A percentile compares a stretch with the other conserved stretches of the same genome.
These are phyloP conservation scores for Cuculus canorus DNA, from an alignment of 2,797 vertebrate species.

Conservation along the genomic window DNA sequence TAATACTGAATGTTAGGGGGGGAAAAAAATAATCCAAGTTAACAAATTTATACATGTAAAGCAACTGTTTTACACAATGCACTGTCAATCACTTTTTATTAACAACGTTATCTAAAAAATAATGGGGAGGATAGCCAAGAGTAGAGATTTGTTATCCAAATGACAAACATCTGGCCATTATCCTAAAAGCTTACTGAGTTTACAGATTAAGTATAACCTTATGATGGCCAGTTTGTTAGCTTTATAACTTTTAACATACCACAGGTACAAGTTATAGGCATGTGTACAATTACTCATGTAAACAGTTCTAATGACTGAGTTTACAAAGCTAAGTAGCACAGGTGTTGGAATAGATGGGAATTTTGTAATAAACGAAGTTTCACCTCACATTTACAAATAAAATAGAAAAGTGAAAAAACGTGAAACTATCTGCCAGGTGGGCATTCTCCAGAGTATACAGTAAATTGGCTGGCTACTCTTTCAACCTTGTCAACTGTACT, in stretches of 20 bases:
- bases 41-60: neutral
- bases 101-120: conserved; percentile 14
- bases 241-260: neutral
- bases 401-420: neutral
- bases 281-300: neutral
- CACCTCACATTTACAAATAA: neutral
- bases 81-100: neutral
- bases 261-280: neutral
- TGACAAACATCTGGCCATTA: neutral
- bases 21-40: neutral
- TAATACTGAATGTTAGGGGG: conserved; percentile 85
- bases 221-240: neutral
- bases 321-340: neutral
- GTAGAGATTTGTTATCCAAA: neutral
- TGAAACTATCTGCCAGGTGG: neutral
- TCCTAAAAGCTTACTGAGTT: neutral
- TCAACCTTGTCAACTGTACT: neutral
- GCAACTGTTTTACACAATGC: neutral
- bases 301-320: neutral
- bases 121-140: neutral
- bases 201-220: neutral
- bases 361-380: neutral
- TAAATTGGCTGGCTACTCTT: neutral
- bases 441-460: neutral
- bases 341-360: neutral